Evolutionary conservation across 2,888 invertebrate species (phyloP).

Genomic region (Polymixis lichenea): DNA sequence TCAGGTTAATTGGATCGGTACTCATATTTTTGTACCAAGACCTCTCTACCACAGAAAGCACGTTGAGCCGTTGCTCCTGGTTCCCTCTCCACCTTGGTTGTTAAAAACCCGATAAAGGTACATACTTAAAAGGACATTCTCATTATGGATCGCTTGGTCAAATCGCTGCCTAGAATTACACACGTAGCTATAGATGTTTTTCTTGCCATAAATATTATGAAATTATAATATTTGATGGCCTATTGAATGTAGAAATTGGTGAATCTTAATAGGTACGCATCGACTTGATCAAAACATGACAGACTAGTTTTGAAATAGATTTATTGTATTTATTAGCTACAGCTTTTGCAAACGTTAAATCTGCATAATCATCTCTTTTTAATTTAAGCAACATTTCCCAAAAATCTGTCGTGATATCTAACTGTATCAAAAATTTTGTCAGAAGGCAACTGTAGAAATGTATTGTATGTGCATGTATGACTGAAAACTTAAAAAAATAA

Average conservation of each 20-base stretch:
- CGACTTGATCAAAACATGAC: slow-evolving; percentile 21
- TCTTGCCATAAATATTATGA: neutral
- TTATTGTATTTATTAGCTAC: slow-evolving; percentile 25
- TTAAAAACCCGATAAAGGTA: too few relatives aligned
- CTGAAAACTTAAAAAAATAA: neutral
- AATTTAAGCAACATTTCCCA: slow-evolving; percentile 6
- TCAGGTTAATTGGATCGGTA: too few relatives aligned
- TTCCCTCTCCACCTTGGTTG: too few relatives aligned
- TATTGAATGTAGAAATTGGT: slow-evolving; percentile 10
- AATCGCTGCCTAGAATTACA: too few relatives aligned
- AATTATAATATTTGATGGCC: neutral
- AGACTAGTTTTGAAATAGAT: slow-evolving; percentile 29
- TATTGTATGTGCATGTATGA: neutral
- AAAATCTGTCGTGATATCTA: slow-evolving; percentile 1
- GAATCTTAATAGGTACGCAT: neutral
- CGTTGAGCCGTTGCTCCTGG: too few relatives aligned
- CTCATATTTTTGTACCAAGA: too few relatives aligned
- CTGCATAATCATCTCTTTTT: slow-evolving; percentile 26
- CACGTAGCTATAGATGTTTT: too few relatives aligned
- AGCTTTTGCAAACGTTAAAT: slow-evolving; percentile 24
- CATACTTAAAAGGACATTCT: too few relatives aligned
- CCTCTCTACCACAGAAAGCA: too few relatives aligned
- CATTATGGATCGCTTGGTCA: too few relatives aligned
- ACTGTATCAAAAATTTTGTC: neutral
- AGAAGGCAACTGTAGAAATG: neutral